Percentiles rank a stretch among this genome's conserved stretches.
Conservation (phyloP, 1,140 invertebrate species). For the Cheumatopsyche charites region DNA sequence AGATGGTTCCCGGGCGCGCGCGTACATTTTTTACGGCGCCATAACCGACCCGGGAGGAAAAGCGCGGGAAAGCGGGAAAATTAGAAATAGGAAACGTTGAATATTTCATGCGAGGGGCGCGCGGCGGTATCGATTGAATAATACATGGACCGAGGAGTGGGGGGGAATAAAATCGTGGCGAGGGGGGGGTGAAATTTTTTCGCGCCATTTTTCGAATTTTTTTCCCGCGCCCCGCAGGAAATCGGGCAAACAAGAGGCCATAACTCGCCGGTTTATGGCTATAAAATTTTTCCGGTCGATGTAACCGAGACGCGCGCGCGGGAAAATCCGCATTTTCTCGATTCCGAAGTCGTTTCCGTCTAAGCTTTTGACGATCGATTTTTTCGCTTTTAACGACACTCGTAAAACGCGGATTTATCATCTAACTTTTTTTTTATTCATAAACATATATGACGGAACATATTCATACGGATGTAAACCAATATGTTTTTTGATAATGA, state of each 20-base stretch:
- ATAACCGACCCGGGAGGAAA: constrained; percentile 1
- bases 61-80: constrained; percentile 5
- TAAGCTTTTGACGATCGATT: neutral
- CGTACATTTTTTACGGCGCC: constrained; percentile 21
- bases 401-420: too few species aligned
- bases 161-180: too few species aligned
- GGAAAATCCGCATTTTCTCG: too few species aligned
- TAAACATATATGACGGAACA: too few species aligned
- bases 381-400: neutral
- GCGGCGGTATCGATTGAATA: too few species aligned
- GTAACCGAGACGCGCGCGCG: constrained; percentile 13
- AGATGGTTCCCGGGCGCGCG: constrained; percentile 5
- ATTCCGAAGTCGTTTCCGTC: neutral
- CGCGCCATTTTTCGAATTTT: too few species aligned
- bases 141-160: too few species aligned
- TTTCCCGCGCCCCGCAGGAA: too few species aligned
- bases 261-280: constrained; percentile 23
- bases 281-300: constrained; percentile 30
- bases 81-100: constrained; percentile 17
- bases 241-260: constrained; percentile 16
- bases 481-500: too few species aligned
- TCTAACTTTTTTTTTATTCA: too few species aligned
- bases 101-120: neutral
- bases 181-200: too few species aligned
- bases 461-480: too few species aligned